phyloP scores from a whole-genome alignment of 2,113 vertebrate species.

The Colossoma macropomum region DNA sequence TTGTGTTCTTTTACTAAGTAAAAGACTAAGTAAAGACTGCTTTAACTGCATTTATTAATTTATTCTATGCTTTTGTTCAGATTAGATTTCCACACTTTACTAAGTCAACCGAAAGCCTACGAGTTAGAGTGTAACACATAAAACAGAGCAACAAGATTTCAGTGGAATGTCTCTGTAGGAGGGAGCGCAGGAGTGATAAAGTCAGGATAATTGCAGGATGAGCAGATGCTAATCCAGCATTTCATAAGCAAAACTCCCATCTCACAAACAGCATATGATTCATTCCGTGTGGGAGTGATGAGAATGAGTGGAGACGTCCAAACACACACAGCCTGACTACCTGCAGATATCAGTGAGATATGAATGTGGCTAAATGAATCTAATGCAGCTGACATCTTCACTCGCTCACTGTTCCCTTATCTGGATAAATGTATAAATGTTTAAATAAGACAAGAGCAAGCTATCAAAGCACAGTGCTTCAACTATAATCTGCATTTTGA shows the following conservation, averaged over 20 bases:
- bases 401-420: neutral
- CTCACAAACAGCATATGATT: neutral
- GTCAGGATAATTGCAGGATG: neutral
- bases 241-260: slow-evolving; percentile 3
- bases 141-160: neutral
- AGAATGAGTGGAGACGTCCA: neutral
- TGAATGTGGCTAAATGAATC: neutral
- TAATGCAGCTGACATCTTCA: neutral
- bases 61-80: neutral
- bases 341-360: neutral
- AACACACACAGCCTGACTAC: neutral
- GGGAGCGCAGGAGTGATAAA: neutral
- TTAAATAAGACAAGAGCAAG: neutral
- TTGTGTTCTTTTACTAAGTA: too few relatives aligned
- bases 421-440: neutral
- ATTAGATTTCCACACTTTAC: neutral
- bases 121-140: too few relatives aligned
- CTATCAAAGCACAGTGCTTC: neutral
- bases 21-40: too few relatives aligned
- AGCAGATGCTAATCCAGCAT: neutral
- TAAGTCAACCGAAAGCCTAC: too few relatives aligned
- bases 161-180: neutral
- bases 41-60: too few relatives aligned
- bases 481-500: neutral
- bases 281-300: neutral